These are phyloP conservation scores for Gnathonemus longibarbis DNA, from an alignment of 2,113 vertebrate species.

Conservation along the genomic window DNA sequence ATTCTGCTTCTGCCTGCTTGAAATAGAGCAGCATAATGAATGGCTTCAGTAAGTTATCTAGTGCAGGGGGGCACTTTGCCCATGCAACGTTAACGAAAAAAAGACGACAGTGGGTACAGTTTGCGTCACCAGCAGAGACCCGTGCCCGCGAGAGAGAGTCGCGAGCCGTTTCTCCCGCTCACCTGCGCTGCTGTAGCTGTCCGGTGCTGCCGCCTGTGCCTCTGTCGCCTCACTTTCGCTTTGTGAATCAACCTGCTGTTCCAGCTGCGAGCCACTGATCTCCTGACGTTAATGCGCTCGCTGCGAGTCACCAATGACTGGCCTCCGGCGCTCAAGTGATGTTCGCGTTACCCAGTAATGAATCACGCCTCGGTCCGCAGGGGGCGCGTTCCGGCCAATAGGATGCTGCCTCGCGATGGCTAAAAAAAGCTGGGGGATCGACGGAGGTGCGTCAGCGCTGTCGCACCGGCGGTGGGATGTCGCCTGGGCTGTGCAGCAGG, in stretches of 20 bases:
- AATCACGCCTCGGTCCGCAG: conserved; percentile 30
- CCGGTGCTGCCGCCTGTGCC: conserved; percentile 23
- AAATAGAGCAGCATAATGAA: neutral
- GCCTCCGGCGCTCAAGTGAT: conserved; percentile 31
- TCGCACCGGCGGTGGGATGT: conserved; percentile 26
- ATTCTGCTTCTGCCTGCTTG: neutral
- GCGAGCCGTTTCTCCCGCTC: neutral
- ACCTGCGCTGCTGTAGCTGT: conserved; percentile 31
- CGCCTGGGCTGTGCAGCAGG: conserved; percentile 6
- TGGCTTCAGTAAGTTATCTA: conserved; percentile 4
- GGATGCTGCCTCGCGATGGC: neutral
- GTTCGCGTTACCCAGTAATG: conserved; percentile 36
- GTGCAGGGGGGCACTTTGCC: neutral
- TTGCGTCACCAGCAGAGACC: neutral
- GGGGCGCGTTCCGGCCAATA: conserved; percentile 34
- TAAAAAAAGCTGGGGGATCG: conserved; percentile 34
- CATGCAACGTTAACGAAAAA: neutral
- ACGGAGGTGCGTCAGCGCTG: conserved; percentile 30
- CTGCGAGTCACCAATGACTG: conserved; percentile 38
- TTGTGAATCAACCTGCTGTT: conserved; percentile 41
- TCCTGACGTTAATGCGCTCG: conserved; percentile 36
- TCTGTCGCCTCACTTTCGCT: conserved; percentile 31
- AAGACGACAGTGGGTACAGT: neutral
- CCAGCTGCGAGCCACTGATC: conserved; percentile 38
- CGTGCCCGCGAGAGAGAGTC: neutral